phyloP scores from a whole-genome alignment of 2,888 invertebrate genomes.

The Blastobasis adustella region DNA sequence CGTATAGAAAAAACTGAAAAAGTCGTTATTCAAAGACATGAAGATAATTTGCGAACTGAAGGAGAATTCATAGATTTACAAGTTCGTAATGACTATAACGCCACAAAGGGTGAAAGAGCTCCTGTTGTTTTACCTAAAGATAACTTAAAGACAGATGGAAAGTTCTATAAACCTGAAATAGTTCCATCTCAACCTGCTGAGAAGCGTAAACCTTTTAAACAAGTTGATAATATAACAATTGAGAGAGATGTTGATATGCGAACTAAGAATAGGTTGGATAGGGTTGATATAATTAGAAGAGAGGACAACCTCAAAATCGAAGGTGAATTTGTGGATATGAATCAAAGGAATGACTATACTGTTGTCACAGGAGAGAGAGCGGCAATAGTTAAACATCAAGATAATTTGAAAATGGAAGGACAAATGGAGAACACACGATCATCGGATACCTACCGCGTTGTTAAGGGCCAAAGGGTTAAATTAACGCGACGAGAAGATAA shows the following conservation, averaged over 20 bases:
- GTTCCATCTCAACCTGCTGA: conserved; percentile 70
- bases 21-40: conserved; percentile 64
- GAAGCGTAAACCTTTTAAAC: conserved; percentile 71
- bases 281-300: conserved; percentile 74
- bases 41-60: conserved; percentile 76
- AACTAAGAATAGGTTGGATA: conserved; percentile 65
- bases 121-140: conserved; percentile 77
- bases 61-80: conserved; percentile 70
- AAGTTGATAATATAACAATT: conserved; percentile 76
- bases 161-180: conserved; percentile 69
- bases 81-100: conserved; percentile 68
- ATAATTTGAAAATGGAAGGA: conserved; percentile 79
- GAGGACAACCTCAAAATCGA: conserved; percentile 78
- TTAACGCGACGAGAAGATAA: conserved; percentile 71
- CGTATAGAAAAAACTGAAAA: conserved; percentile 71
- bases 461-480: conserved; percentile 73
- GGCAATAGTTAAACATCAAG: conserved; percentile 72
- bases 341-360: conserved; percentile 72
- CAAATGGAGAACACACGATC: conserved; percentile 71
- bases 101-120: conserved; percentile 76
- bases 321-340: conserved; percentile 75
- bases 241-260: conserved; percentile 52
- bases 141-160: conserved; percentile 77
- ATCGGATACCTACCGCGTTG: conserved; percentile 70
- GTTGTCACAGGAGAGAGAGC: conserved; percentile 66